Evolutionary conservation across 2,888 invertebrate genomes (phyloP).

Genomic region (Heliconius charithonia): DNA sequence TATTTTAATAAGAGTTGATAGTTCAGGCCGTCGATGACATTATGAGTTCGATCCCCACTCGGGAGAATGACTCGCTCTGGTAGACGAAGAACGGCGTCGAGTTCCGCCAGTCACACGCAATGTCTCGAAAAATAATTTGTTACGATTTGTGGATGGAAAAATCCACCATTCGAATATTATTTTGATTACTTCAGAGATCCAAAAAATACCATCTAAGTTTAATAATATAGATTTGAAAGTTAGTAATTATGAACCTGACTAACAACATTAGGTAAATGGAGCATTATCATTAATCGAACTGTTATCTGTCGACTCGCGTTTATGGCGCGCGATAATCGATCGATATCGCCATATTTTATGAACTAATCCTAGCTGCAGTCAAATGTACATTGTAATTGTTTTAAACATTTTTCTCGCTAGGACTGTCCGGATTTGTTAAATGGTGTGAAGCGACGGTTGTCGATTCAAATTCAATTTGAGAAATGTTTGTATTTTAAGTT

Average conservation of each 20-base stretch:
- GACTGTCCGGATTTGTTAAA: neutral
- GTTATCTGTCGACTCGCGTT: slow-evolving; percentile 41
- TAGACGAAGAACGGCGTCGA: too few species aligned
- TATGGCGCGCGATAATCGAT: slow-evolving; percentile 38
- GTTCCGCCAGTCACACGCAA: too few species aligned
- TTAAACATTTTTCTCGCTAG: neutral
- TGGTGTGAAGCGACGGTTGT: neutral
- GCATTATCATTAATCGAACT: slow-evolving; percentile 42
- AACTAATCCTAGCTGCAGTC: neutral
- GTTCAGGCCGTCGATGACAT: too few species aligned
- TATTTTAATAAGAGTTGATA: neutral
- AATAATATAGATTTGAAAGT: neutral
- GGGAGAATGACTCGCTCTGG: too few species aligned
- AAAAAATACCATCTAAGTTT: too few species aligned
- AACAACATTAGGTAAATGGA: neutral
- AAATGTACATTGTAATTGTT: neutral
- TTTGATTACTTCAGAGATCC: too few species aligned
- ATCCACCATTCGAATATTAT: too few species aligned
- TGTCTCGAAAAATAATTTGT: too few species aligned
- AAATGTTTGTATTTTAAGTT: neutral
- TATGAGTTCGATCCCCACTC: too few species aligned
- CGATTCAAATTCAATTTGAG: neutral
- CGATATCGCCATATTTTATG: slow-evolving; percentile 17
- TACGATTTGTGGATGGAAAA: too few species aligned
- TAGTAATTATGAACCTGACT: slow-evolving; percentile 20